Base-by-base conservation (phyloP, 2,797 vertebrate species). In the Steatocranus sp. region DNA sequence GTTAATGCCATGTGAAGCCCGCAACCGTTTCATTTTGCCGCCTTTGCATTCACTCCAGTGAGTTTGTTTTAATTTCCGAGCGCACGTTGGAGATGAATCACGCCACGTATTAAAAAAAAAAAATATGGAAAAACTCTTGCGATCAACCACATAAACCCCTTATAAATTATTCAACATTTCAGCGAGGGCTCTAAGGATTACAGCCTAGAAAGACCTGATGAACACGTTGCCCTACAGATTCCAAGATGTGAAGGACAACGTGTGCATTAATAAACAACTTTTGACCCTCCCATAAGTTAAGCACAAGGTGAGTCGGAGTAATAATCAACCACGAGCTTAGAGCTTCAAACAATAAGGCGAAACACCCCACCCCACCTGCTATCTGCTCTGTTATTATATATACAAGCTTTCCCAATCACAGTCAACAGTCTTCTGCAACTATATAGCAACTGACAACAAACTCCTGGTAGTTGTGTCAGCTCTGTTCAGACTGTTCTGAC, bases 401-500 rank as follows among this genome's bases (percentile, higher is more conserved):
- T 32, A 4, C 61, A 25, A 11, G 14, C 6, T 10, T 54, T 77
- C 75, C 9, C 12, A 14, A 41, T 61, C 12, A 74, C 34, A 78
- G 50, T n/a, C 63, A 83, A 73, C n/a, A 2, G 34, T 75, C 41
- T 68, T 46, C 14, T 7, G 56, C 2, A 6, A 73, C 43, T n/a
- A 11, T 93, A 89, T 93, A 94, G 85, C 81, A 41, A 89, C 76
- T 87, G 66, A 87, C 82, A 94, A 96, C 93, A 95, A 91, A 89
- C 17, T 58, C 18, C 58, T 20, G 75, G 15, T 38, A 51, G 87
- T 90, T 88, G 89, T 87, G 88, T 90, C 88, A 94, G 78, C 87
- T 12, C 61, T 53, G 43, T 38, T 81, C 75, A 73, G 49, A 10
- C 78, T 34, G 58, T 15, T 11, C 11, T 9, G 74, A 75, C 80